These are phyloP conservation scores for Ophraella communa DNA, from an alignment of 2,888 invertebrate species.

Conservation along the genomic window DNA sequence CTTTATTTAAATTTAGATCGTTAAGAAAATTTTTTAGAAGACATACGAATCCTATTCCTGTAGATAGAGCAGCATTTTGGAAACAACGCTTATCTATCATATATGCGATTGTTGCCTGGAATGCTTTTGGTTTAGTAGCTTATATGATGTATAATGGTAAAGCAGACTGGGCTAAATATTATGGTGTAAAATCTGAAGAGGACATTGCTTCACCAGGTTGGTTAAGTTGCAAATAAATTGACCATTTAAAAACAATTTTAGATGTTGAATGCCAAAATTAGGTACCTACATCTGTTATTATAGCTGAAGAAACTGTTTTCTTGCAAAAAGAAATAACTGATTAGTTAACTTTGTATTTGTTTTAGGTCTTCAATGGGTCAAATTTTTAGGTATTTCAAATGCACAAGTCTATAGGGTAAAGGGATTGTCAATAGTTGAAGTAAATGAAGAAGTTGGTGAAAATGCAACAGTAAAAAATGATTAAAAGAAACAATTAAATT, in stretches of 20 bases:
- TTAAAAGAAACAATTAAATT: slow-evolving; percentile 41
- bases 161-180: slow-evolving; percentile 71
- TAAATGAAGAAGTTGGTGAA: slow-evolving; percentile 17
- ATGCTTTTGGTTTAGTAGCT: slow-evolving; percentile 71
- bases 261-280: no score
- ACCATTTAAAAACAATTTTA: not conserved
- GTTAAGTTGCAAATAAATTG: slow-evolving; percentile 28
- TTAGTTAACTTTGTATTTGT: not conserved
- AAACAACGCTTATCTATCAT: slow-evolving; percentile 68
- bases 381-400: slow-evolving; percentile 65
- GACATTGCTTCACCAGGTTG: slow-evolving; percentile 67
- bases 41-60: slow-evolving; percentile 61
- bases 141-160: slow-evolving; percentile 68
- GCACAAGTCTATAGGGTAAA: slow-evolving; percentile 65
- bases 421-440: slow-evolving; percentile 58
- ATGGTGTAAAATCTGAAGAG: slow-evolving; percentile 69
- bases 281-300: no score
- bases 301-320: no score
- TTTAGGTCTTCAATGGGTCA: slow-evolving; percentile 65
- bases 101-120: slow-evolving; percentile 74
- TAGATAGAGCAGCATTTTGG: slow-evolving; percentile 65
- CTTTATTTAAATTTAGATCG: slow-evolving; percentile 62
- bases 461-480: not conserved
- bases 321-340: not conserved
- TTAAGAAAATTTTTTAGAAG: slow-evolving; percentile 62